phyloP scores from a whole-genome alignment of 2,113 vertebrate species.

The Halcyon malimbica region DNA sequence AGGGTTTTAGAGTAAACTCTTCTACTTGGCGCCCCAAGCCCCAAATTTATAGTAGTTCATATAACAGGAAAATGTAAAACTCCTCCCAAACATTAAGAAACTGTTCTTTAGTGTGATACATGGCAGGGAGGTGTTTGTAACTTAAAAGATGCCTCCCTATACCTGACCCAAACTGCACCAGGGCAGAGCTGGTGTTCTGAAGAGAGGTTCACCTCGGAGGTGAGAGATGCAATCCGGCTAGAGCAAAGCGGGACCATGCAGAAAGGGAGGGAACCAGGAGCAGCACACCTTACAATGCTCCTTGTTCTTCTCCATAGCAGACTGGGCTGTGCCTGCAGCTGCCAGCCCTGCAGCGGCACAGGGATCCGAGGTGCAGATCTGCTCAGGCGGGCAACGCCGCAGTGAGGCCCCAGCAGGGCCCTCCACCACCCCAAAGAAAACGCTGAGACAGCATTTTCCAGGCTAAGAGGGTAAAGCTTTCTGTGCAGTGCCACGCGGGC shows the following conservation, averaged over 20 bases:
- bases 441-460: background rate
- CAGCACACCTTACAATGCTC: background rate
- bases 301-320: background rate
- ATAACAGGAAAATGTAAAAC: background rate
- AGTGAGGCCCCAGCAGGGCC: background rate
- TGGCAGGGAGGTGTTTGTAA: background rate
- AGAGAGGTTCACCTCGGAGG: background rate
- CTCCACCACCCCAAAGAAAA: background rate
- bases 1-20: background rate
- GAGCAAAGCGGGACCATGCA: background rate
- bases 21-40: background rate
- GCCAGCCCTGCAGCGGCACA: accelerated
- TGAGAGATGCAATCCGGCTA: background rate
- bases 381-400: accelerated
- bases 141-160: background rate
- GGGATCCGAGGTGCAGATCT: accelerated
- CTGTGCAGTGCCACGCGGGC: background rate
- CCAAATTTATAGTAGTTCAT: background rate
- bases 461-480: background rate
- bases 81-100: background rate
- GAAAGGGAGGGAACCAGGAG: background rate
- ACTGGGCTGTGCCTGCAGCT: accelerated
- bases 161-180: too few relatives aligned
- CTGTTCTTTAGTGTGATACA: background rate
- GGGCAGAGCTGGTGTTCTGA: background rate